Percentiles rank a stretch among this genome's conserved stretches.
Conservation (phyloP, 2,797 vertebrate genomes). For the Gymnodraco acuticeps region DNA sequence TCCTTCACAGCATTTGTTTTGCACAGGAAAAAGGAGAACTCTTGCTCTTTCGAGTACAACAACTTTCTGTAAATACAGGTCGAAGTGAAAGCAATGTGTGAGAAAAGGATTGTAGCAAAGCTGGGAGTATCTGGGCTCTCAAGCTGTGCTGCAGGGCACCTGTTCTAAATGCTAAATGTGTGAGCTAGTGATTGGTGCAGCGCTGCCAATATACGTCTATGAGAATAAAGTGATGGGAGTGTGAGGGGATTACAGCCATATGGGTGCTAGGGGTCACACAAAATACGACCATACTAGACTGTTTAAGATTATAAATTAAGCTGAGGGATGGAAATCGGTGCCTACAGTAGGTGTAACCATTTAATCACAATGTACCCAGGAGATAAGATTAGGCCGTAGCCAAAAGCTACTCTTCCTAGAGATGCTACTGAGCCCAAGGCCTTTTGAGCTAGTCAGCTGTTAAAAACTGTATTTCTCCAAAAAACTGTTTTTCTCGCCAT, state of each 20-base stretch:
- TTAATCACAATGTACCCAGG: conserved; percentile 64
- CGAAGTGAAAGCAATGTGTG: conserved; percentile 44
- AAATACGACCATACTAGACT: conserved; percentile 59
- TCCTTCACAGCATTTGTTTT: conserved; percentile 9
- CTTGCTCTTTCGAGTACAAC: conserved; percentile 22
- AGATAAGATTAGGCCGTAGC: conserved; percentile 74
- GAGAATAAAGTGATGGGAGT: conserved; percentile 27
- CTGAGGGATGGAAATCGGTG: conserved; percentile 52
- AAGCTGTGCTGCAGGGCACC: conserved; percentile 65
- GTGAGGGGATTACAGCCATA: conserved; percentile 26
- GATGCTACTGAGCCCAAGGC: conserved; percentile 56
- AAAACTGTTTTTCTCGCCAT: conserved; percentile 46
- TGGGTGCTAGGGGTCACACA: conserved; percentile 50
- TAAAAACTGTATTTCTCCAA: conserved; percentile 42
- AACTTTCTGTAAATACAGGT: conserved; percentile 46
- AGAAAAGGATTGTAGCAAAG: conserved; percentile 68
- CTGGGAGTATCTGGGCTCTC: conserved; percentile 54
- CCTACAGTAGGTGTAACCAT: conserved; percentile 67
- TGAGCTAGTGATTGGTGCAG: conserved; percentile 47
- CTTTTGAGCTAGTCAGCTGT: conserved; percentile 49
- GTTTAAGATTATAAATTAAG: conserved; percentile 62
- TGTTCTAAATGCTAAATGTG: conserved; percentile 72
- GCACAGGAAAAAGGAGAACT: not conserved
- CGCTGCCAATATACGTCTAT: conserved; percentile 33
- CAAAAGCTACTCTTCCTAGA: conserved; percentile 57